Conservation (phyloP, 37 sponge, comb jelly and placozoan genomes). For the Spongilla lacustris region DNA sequence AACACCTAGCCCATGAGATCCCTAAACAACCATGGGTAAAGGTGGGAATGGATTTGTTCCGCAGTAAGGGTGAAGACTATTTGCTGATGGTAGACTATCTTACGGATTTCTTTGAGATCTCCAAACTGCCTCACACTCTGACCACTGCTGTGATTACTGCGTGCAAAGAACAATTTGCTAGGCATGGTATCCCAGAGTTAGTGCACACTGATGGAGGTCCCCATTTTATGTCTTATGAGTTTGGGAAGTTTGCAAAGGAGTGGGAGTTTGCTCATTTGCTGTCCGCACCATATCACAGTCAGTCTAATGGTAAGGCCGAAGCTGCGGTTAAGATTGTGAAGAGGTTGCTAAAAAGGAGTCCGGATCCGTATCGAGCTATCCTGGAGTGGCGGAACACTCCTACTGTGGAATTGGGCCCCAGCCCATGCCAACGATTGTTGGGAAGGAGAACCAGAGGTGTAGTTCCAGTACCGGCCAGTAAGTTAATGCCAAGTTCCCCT, state of each 20-base stretch:
- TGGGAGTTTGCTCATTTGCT: conserved; percentile 30
- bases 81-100: conserved; percentile 38
- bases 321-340: conserved; percentile 34
- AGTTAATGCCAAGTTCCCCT: no score
- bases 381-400: no score
- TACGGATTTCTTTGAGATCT: conserved; percentile 5
- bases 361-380: conserved; percentile 5
- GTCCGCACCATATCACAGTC: no score
- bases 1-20: no score
- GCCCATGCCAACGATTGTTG: no score
- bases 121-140: conserved; percentile 17
- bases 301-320: conserved; percentile 45
- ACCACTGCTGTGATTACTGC: conserved; percentile 1
- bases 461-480: not conserved
- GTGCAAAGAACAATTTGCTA: no score
- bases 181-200: no score
- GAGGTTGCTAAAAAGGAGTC: not conserved
- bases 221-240: conserved; percentile 22
- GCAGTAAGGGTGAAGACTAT: conserved; percentile 19
- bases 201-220: no score
- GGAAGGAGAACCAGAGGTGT: not conserved
- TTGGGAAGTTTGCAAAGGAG: conserved; percentile 17
- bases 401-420: no score
- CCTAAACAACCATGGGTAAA: conserved; percentile 36
- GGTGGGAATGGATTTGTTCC: conserved; percentile 23